Conservation (phyloP, 2,113 vertebrate genomes). For the Oryctolagus cuniculus region mOryCun1.1 NC_091441.1:74981501-74982000, state of each 20-base stretch:
- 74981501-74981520: not conserved
- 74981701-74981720: not conserved
- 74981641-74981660: not conserved
- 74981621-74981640: not conserved
- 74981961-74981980: not conserved
- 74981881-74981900: not conserved
- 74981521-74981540: not conserved
- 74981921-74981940: not conserved
- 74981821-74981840: not conserved
- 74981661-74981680: not conserved
- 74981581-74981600: not conserved
- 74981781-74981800: not conserved
- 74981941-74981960: not conserved
- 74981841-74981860: not conserved
- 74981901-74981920: not conserved
- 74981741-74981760: not conserved
- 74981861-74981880: not conserved
- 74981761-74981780: not conserved
- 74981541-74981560: not conserved
- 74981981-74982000: not conserved
- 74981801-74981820: not conserved
- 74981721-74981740: not conserved
- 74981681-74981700: not conserved
- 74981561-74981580: not conserved
- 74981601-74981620: not conserved